Conservation (phyloP, 2,888 invertebrate species). For the Sarcophaga variegata region DNA sequence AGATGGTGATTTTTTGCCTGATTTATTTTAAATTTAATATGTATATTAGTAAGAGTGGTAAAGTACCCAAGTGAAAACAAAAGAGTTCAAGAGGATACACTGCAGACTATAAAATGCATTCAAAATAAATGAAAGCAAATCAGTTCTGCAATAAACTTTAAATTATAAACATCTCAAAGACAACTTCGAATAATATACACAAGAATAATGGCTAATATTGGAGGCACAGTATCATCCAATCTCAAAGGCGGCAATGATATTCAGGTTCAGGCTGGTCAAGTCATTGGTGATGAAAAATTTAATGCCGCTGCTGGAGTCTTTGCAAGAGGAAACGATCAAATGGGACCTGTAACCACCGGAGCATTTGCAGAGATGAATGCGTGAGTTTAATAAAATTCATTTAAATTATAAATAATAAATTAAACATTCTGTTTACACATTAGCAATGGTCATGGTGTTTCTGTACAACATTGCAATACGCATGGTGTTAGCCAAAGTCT, state of each 20-base stretch:
- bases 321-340: conserved; percentile 72
- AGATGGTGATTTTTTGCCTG: conserved; percentile 15
- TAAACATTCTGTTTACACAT: background rate
- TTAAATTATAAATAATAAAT: background rate
- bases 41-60: background rate
- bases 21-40: background rate
- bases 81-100: background rate
- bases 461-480: conserved; percentile 74
- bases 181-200: background rate
- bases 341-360: conserved; percentile 75
- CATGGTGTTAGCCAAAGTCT: conserved; percentile 71
- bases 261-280: conserved; percentile 65
- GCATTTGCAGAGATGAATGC: conserved; percentile 74
- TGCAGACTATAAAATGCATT: conserved; percentile 32
- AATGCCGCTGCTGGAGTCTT: conserved; percentile 75
- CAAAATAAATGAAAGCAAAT: background rate
- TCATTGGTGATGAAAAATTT: conserved; percentile 70
- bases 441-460: conserved; percentile 76
- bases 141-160: conserved; percentile 35
- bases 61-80: conserved; percentile 26
- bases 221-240: conserved; percentile 71
- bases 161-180: conserved; percentile 40
- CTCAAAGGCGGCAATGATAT: conserved; percentile 73
- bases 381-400: conserved; percentile 70
- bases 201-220: conserved; percentile 64